These are phyloP conservation scores for Orthosia incerta DNA, from an alignment of 2,888 invertebrate genomes.

Conservation along the genomic window DNA sequence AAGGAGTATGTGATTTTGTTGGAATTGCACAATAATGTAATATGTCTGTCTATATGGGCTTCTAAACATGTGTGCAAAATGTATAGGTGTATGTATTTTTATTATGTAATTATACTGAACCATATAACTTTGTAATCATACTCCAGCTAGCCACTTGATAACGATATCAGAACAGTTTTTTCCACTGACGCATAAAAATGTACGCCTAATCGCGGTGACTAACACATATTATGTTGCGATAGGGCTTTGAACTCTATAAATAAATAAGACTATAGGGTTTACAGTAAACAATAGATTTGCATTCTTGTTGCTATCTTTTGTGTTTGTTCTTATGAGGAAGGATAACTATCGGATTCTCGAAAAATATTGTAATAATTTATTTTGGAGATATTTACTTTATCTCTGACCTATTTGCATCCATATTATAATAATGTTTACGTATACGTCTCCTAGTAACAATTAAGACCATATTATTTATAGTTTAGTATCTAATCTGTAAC, in stretches of 20 bases:
- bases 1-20: too few relatives aligned
- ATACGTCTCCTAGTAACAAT: too few relatives aligned
- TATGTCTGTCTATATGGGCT: too few relatives aligned
- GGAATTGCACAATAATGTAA: too few relatives aligned
- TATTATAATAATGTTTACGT: background rate
- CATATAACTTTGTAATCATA: conserved; percentile 2
- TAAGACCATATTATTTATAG: too few relatives aligned
- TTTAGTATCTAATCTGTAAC: too few relatives aligned
- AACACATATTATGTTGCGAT: conserved; percentile 13
- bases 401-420: background rate
- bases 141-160: conserved; percentile 2
- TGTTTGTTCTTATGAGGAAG: conserved; percentile 6
- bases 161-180: conserved; percentile 26
- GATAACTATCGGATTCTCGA: conserved; percentile 17
- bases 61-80: too few relatives aligned
- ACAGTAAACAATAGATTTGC: conserved; percentile 9
- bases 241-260: conserved; percentile 35
- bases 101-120: background rate
- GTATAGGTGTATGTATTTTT: too few relatives aligned
- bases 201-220: conserved; percentile 11
- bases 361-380: background rate
- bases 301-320: conserved; percentile 18
- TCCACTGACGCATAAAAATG: conserved; percentile 20
- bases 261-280: conserved; percentile 5
- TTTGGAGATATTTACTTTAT: background rate